Percentiles rank a stretch among this genome's conserved stretches.
phyloP scores from a whole-genome alignment of 2,888 invertebrate genomes.

The Aphrophora alni region DNA sequence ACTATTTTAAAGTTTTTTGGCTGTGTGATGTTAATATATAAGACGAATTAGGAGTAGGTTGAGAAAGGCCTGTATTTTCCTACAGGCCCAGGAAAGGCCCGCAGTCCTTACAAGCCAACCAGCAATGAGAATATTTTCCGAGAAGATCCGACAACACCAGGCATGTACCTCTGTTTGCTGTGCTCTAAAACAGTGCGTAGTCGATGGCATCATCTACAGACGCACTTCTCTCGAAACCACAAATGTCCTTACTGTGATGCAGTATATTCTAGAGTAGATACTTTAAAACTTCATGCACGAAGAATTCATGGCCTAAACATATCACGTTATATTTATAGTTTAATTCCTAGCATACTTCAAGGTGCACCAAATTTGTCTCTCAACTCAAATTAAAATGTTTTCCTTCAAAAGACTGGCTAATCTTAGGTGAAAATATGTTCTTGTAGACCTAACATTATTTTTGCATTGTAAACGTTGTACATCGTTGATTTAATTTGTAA shows the following conservation, averaged over 20 bases:
- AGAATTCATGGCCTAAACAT: constrained; percentile 67
- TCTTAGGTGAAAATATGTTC: no score
- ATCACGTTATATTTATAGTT: constrained; percentile 21
- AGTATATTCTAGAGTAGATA: constrained; percentile 87
- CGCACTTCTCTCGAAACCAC: constrained; percentile 57
- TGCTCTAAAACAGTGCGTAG: constrained; percentile 72
- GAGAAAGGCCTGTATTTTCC: neutral
- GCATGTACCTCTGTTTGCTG: constrained; percentile 64
- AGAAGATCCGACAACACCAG: constrained; percentile 37
- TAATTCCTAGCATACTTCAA: neutral
- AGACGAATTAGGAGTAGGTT: neutral
- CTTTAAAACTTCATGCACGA: constrained; percentile 80
- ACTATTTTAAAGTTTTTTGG: no score
- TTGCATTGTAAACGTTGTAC: neutral
- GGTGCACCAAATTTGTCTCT: neutral
- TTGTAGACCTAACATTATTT: neutral
- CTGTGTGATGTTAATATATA: neutral
- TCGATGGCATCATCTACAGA: constrained; percentile 71
- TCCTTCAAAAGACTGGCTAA: no score
- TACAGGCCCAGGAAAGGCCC: constrained; percentile 27
- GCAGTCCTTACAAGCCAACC: neutral
- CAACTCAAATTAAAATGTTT: neutral
- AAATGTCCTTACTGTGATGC: constrained; percentile 82
- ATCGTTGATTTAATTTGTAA: neutral
- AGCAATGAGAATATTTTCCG: constrained; percentile 42